Conservation (phyloP, 2,113 vertebrate genomes). For the Amphiprion percula region DNA sequence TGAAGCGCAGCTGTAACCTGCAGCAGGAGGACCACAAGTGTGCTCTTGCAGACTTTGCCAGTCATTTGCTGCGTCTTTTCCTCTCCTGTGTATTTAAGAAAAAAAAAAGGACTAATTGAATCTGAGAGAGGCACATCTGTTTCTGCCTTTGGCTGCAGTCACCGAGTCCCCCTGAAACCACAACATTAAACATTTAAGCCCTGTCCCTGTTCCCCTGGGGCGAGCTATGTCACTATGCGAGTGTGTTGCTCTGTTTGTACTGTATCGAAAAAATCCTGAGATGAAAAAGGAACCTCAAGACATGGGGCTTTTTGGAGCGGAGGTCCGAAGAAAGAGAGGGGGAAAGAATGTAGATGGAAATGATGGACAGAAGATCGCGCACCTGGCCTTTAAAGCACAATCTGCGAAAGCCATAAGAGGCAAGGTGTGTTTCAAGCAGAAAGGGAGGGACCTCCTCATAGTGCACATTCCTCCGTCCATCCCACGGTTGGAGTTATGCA, state of each 20-base stretch:
- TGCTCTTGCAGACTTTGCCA: constrained; percentile 27
- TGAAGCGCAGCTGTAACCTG: constrained; percentile 12
- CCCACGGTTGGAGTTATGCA: constrained; percentile 50
- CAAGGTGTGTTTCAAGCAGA: constrained; percentile 72
- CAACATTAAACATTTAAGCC: constrained; percentile 79
- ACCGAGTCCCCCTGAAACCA: constrained; percentile 74
- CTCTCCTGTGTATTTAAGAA: constrained; percentile 46
- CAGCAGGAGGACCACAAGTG: constrained; percentile 15
- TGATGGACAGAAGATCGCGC: constrained; percentile 23
- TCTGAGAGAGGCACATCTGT: constrained; percentile 79
- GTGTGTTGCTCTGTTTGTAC: constrained; percentile 28
- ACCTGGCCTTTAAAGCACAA: constrained; percentile 64
- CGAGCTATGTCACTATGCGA: constrained; percentile 39
- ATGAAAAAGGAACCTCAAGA: constrained; percentile 40
- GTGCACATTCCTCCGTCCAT: constrained; percentile 62
- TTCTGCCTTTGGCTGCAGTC: constrained; percentile 78
- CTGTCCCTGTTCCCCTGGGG: constrained; percentile 53
- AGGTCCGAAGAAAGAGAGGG: constrained; percentile 23
- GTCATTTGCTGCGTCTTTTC: constrained; percentile 53
- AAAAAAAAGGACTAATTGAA: constrained; percentile 76
- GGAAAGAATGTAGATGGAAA: constrained; percentile 15
- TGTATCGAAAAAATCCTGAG: constrained; percentile 30
- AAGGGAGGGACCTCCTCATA: constrained; percentile 33
- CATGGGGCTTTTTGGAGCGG: constrained; percentile 48
- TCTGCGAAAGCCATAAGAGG: constrained; percentile 80